Conservation (phyloP, 2,113 vertebrate species). For the Thamnophis sirtalis region DNA sequence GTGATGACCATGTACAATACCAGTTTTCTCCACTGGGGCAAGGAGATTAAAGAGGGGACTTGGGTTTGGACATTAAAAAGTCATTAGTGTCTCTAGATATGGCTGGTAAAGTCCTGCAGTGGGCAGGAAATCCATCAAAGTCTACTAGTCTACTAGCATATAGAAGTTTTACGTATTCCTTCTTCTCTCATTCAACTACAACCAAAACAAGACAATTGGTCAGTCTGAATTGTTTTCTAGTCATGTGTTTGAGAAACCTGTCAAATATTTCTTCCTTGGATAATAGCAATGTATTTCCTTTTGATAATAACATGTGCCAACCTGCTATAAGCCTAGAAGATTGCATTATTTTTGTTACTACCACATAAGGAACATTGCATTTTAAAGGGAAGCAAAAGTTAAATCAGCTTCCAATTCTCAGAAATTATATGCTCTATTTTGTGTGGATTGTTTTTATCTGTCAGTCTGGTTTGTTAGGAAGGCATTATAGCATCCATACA, state of each 20-base stretch:
- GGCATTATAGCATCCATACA: constrained; percentile 72
- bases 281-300: neutral
- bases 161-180: neutral
- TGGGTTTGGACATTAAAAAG: neutral
- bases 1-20: neutral
- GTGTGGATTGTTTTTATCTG: constrained; percentile 75
- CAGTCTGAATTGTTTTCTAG: neutral
- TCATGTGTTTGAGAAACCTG: neutral
- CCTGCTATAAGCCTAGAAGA: constrained; percentile 13
- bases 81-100: neutral
- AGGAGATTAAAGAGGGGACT: neutral
- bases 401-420: constrained; percentile 49
- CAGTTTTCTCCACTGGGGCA: neutral
- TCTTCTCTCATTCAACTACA: neutral
- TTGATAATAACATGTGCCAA: neutral
- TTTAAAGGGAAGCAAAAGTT: constrained; percentile 41
- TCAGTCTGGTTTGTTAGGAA: constrained; percentile 75
- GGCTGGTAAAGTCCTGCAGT: neutral
- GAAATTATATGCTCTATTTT: constrained; percentile 62
- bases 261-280: neutral
- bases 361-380: constrained; percentile 41
- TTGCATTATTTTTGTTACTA: constrained; percentile 19
- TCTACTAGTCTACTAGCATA: neutral
- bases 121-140: neutral
- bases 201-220: neutral